Percentiles rank a stretch among this genome's conserved stretches.
phyloP scores from a whole-genome alignment of 2,113 vertebrate species.

The Daboia siamensis region DNA sequence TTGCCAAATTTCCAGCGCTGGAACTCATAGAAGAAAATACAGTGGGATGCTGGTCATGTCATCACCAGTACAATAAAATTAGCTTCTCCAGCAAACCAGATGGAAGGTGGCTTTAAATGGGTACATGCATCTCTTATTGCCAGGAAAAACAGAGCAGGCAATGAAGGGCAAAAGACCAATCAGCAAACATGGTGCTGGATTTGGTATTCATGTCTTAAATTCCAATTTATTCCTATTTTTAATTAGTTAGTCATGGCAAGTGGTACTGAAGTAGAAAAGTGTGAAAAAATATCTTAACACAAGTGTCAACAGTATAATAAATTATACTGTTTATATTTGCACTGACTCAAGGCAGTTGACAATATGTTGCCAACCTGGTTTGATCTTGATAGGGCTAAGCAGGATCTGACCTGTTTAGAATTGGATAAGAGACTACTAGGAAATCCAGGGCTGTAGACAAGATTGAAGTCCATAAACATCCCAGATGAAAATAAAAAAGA shows the following conservation, averaged over 20 bases:
- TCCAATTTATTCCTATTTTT: neutral
- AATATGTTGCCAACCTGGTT: neutral
- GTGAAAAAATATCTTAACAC: neutral
- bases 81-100: neutral
- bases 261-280: neutral
- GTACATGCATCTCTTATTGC: neutral
- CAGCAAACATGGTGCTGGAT: neutral
- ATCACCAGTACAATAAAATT: constrained; percentile 1
- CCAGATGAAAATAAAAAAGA: neutral
- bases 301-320: neutral
- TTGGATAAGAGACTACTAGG: neutral
- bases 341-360: neutral
- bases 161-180: neutral
- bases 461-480: neutral
- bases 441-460: neutral
- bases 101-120: neutral
- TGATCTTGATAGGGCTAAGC: neutral
- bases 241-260: neutral
- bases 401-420: neutral
- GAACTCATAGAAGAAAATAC: neutral
- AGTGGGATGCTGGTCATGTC: neutral
- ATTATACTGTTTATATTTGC: neutral
- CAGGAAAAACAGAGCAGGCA: neutral
- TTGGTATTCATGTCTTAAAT: neutral
- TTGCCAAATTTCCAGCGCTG: neutral